phyloP scores from a whole-genome alignment of 2,888 invertebrate species.

The Hesperia comma region DNA sequence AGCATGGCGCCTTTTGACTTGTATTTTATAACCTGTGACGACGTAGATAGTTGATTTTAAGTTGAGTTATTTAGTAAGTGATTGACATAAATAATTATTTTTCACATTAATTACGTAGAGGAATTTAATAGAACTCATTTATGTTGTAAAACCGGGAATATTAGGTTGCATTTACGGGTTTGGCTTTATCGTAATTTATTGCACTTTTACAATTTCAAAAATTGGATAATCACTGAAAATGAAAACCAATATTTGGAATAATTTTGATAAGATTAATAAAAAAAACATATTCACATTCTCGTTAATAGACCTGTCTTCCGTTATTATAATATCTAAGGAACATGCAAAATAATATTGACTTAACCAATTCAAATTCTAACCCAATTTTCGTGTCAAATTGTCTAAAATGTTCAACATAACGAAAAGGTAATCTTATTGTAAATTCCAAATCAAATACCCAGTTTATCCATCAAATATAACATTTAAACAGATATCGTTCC shows the following conservation, averaged over 20 bases:
- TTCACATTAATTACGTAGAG: not conserved
- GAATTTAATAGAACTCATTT: not conserved
- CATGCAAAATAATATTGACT: not conserved
- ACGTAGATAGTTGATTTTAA: constrained; percentile 6
- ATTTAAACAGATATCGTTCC: constrained; percentile 28
- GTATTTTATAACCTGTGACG: constrained; percentile 52
- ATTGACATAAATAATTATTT: not conserved
- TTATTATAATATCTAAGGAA: too few species aligned
- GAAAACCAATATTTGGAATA: too few species aligned
- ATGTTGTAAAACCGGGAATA: too few species aligned
- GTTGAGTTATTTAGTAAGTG: constrained; percentile 7
- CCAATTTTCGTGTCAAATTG: not conserved
- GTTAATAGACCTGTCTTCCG: too few species aligned
- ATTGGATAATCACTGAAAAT: too few species aligned
- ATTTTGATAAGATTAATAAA: too few species aligned
- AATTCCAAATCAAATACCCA: constrained; percentile 1
- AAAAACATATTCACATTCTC: too few species aligned
- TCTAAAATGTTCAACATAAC: not conserved
- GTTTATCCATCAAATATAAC: constrained; percentile 28
- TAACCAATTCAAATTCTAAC: not conserved
- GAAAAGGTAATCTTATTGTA: constrained; percentile 5
- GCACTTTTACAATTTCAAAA: too few species aligned
- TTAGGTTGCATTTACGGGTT: too few species aligned
- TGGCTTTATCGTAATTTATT: too few species aligned
- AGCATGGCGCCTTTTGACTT: constrained; percentile 67